Conservation (phyloP, 2,113 vertebrate species). For the Pontoporia blainvillei region DNA sequence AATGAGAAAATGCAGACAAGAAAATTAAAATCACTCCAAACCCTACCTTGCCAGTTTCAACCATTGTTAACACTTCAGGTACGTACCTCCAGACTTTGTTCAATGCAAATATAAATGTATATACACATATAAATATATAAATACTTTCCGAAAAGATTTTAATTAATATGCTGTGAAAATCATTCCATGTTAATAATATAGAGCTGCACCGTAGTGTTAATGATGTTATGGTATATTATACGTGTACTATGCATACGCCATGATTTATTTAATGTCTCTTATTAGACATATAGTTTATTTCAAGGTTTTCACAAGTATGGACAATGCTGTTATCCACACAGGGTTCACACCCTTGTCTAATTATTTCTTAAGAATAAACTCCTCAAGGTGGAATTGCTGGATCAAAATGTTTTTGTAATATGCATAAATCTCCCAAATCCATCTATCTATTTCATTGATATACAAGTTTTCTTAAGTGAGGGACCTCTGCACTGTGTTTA, state of each 20-base stretch:
- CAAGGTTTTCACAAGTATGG: constrained; percentile 6
- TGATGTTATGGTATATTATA: neutral
- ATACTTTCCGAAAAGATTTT: neutral
- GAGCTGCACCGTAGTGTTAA: neutral
- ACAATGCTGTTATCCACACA: neutral
- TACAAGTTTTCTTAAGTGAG: neutral
- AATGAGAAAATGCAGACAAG: constrained; percentile 12
- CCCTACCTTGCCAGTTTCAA: constrained; percentile 17
- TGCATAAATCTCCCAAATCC: neutral
- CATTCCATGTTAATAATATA: neutral
- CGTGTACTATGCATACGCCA: neutral
- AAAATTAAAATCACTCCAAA: constrained; percentile 28
- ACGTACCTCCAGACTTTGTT: neutral
- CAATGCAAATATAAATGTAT: neutral
- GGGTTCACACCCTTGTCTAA: neutral
- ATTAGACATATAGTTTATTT: constrained; percentile 2
- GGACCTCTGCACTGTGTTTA: neutral
- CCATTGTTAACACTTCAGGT: neutral
- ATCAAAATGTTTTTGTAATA: constrained; percentile 9
- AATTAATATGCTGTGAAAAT: neutral
- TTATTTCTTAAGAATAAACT: constrained; percentile 31
- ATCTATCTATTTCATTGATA: neutral
- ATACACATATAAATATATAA: neutral
- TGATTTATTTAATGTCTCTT: constrained; percentile 10
- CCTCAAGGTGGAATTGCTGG: neutral